These are phyloP conservation scores for Linurgus olivaceus DNA, from an alignment of 2,797 vertebrate species.

Conservation along the genomic window DNA sequence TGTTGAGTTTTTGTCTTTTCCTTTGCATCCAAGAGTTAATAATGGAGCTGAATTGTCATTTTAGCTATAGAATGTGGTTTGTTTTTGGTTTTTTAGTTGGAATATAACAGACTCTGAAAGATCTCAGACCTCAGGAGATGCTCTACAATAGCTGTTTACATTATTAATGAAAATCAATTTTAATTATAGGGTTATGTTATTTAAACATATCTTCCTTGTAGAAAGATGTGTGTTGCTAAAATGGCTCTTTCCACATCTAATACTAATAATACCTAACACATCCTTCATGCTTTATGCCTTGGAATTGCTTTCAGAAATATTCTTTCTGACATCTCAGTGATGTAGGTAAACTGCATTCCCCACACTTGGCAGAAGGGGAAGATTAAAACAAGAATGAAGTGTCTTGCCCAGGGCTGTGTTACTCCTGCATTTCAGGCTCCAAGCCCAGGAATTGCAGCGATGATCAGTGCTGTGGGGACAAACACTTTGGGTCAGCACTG, in stretches of 20 bases:
- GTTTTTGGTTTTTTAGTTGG: background rate
- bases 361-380: background rate
- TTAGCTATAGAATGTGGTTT: background rate
- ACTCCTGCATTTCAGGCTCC: background rate
- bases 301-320: background rate
- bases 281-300: background rate
- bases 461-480: background rate
- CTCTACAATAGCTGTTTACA: background rate
- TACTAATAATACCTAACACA: background rate
- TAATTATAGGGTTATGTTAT: background rate
- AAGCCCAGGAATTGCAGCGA: rapidly evolving
- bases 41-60: background rate
- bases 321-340: background rate
- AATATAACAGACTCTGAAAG: background rate
- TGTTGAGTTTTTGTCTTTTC: background rate
- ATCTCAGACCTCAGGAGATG: background rate
- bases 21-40: background rate
- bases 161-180: background rate
- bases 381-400: background rate
- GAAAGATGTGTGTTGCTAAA: background rate
- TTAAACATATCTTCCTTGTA: background rate
- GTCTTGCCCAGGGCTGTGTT: background rate
- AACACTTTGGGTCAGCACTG: background rate
- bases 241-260: background rate
- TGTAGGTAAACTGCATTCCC: background rate